Evolutionary conservation across 2,888 invertebrate species (phyloP).

Genomic region (Nomada hirtipes): DNA sequence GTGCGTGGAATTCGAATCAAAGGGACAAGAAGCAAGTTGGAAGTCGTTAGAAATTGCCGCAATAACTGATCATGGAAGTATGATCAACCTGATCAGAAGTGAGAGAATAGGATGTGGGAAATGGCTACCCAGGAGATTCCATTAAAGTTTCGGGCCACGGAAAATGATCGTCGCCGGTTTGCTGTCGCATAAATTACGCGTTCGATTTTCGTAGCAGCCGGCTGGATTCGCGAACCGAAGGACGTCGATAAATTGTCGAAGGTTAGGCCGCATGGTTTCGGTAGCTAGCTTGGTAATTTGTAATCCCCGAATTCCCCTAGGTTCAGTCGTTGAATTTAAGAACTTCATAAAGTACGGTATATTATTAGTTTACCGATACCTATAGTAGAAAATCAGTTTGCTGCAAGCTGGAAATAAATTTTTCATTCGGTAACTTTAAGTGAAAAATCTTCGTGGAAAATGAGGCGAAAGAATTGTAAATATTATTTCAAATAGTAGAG

Average conservation of each 20-base stretch:
- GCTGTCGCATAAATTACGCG: slow-evolving; percentile 67
- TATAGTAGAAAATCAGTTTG: too few relatives aligned
- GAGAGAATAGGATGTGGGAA: not conserved
- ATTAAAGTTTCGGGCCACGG: slow-evolving; percentile 62
- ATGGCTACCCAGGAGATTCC: slow-evolving; percentile 38
- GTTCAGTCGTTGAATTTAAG: slow-evolving; percentile 8
- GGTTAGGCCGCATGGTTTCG: slow-evolving; percentile 57
- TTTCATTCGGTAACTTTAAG: too few relatives aligned
- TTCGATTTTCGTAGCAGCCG: slow-evolving; percentile 69
- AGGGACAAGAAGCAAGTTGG: not conserved
- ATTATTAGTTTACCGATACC: too few relatives aligned
- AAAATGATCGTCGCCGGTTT: slow-evolving; percentile 61
- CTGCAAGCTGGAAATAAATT: too few relatives aligned
- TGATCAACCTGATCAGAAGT: not conserved
- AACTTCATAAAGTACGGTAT: not conserved
- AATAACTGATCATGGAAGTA: not conserved
- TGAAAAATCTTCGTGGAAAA: too few relatives aligned
- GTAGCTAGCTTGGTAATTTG: slow-evolving; percentile 60
- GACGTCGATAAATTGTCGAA: slow-evolving; percentile 66
- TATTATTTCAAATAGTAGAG: too few relatives aligned
- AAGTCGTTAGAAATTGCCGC: not conserved
- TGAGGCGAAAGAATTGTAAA: too few relatives aligned
- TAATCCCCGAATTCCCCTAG: slow-evolving; percentile 49
- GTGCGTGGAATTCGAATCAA: too few relatives aligned
- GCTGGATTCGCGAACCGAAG: slow-evolving; percentile 63